Percentiles rank a stretch among this genome's conserved stretches.
Evolutionary conservation across 2,797 vertebrate species (phyloP).

Genomic region (Apodemus agrarius): DNA sequence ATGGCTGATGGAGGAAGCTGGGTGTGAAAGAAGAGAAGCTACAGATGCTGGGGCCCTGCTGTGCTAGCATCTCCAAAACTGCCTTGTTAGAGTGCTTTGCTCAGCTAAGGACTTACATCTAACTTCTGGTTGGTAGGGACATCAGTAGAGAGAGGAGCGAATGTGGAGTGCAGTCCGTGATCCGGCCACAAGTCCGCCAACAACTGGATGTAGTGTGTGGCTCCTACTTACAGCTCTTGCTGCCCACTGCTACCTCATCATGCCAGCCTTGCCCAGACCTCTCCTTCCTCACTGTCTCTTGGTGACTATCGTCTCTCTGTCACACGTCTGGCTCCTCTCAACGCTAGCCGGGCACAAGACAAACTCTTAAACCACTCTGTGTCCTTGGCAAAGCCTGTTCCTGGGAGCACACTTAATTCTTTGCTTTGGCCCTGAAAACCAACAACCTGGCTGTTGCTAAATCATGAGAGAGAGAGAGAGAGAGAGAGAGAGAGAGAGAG

Average conservation of each 20-base stretch:
- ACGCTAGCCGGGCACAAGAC: neutral
- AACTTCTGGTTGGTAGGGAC: neutral
- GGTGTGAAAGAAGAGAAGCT: too few relatives aligned
- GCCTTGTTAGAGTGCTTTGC: neutral
- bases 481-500: too few relatives aligned
- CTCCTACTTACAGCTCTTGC: neutral
- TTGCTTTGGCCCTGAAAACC: neutral
- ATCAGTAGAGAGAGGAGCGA: neutral
- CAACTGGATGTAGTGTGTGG: neutral
- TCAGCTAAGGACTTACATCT: neutral
- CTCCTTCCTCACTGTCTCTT: neutral
- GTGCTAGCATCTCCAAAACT: neutral
- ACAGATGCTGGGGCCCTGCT: neutral
- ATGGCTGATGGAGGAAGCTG: neutral
- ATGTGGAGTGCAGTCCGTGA: neutral
- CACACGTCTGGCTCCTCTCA: neutral
- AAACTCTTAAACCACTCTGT: neutral
- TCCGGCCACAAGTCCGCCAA: neutral
- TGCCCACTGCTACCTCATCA: neutral
- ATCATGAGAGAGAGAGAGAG: neutral
- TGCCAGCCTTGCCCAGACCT: neutral
- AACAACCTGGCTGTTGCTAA: rapidly evolving
- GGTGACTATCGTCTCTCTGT: neutral
- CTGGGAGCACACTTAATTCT: neutral
- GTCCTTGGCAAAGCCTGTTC: neutral